Conservation (phyloP, 1,140 invertebrate species). For the Ceratosolen solmsi region DNA sequence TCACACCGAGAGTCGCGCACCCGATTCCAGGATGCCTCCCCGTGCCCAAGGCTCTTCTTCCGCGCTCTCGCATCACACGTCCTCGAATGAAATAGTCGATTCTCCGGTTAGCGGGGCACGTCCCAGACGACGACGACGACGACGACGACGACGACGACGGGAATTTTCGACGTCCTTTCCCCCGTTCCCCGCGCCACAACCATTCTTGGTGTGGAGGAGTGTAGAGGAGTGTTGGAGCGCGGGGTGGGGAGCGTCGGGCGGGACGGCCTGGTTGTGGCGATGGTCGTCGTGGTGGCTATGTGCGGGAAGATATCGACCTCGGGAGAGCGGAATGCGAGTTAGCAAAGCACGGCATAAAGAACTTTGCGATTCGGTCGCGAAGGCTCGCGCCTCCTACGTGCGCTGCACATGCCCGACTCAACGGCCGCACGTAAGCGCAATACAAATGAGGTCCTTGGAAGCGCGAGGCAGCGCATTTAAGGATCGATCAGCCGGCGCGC, state of each 20-base stretch:
- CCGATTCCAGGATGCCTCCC: no score
- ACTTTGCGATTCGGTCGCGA: constrained; percentile 35
- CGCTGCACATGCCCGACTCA: constrained; percentile 33
- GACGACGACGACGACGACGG: neutral
- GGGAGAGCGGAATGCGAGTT: constrained; percentile 43
- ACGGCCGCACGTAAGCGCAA: neutral
- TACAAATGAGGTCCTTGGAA: no score
- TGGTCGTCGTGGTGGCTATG: no score
- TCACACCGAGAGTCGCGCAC: no score
- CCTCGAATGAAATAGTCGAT: constrained; percentile 41
- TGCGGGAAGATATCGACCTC: constrained; percentile 13
- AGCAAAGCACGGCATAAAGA: constrained; percentile 58
- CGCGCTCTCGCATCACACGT: constrained; percentile 32
- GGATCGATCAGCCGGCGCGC: constrained; percentile 39
- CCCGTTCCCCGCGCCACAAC: neutral
- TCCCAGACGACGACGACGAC: no score
- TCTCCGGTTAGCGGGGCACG: neutral
- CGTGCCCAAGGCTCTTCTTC: no score
- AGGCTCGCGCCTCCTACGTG: neutral
- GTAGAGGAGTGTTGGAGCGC: no score
- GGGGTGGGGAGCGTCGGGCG: no score
- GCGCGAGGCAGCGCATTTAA: constrained; percentile 42
- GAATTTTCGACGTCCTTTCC: constrained; percentile 17
- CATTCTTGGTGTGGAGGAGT: no score
- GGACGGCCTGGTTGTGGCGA: no score